phyloP scores from a whole-genome alignment of 2,888 invertebrate genomes.

The Eupithecia pulchellata region DNA sequence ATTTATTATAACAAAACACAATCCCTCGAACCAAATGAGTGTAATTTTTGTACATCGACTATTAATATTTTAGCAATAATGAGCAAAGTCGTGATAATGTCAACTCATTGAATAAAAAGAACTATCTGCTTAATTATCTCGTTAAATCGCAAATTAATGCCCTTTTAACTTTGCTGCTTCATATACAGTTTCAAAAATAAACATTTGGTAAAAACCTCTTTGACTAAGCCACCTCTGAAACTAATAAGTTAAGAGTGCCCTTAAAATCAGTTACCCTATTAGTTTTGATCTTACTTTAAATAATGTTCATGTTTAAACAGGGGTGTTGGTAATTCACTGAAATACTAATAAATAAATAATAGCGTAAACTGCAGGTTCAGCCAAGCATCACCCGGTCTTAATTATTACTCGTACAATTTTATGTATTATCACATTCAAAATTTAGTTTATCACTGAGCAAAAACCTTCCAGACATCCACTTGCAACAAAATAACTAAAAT shows the following conservation, averaged over 20 bases:
- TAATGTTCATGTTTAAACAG: too few relatives aligned
- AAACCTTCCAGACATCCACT: not conserved
- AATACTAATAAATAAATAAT: too few relatives aligned
- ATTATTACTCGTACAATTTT: too few relatives aligned
- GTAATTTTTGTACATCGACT: not conserved
- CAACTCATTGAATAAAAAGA: not conserved
- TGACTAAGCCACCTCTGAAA: not conserved
- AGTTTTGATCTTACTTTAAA: too few relatives aligned
- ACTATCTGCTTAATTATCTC: not conserved
- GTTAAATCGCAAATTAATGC: not conserved
- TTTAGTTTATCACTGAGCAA: not conserved
- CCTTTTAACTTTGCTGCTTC: too few relatives aligned
- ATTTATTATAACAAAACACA: not conserved
- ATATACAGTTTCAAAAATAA: too few relatives aligned
- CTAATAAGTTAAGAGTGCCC: not conserved
- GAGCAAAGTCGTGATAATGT: not conserved
- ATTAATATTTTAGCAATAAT: not conserved
- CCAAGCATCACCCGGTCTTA: too few relatives aligned
- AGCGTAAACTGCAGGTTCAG: too few relatives aligned
- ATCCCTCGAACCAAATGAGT: not conserved
- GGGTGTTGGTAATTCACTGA: too few relatives aligned
- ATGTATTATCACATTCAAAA: not conserved
- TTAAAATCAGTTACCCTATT: too few relatives aligned
- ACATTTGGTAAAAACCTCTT: not conserved
- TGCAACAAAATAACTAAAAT: slow-evolving; percentile 6